Base-by-base conservation (phyloP, 2,113 vertebrate genomes). In the Megaceryle torquata region DNA sequence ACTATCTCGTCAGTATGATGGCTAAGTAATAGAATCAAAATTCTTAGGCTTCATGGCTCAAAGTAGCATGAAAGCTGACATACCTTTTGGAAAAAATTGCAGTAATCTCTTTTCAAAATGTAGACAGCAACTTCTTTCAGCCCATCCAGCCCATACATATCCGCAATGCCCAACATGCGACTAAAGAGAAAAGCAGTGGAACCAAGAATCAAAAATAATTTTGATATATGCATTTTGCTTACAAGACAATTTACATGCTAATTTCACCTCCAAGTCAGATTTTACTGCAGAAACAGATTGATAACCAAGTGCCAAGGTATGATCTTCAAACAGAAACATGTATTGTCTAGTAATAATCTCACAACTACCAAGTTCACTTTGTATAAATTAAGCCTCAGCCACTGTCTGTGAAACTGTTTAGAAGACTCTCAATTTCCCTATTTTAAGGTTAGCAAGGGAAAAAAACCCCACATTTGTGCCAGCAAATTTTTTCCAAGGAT, bases 81-180 rank as follows among this genome's bases (percentile, higher is more conserved):
- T 98, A 99, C 99, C 99, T 99, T 99, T 86, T 98, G 99, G 97
- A 99, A 99, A 97, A 99, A 99, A 92, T 98, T 98, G 97, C 99
- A 99, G 97, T 99, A 99, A 97, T 99, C 99, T 97, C 99, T 98
- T 97, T 97, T 99, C 96, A 99, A 97, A 96, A 99, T 91, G 97
- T 99, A 99, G 96, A 99, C 95, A 64, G 98, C 98, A 39, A 99
- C 98, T 91, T 99, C 98, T 96, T 98, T 99, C 88, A 99, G 97
- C n/a, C 99, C 99, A 61, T 99, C 99, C 74, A 99, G 96, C 91
- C 98, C 98, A 97, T 99, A 98, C 99, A 99, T 99, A 96, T 99
- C 99, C 91, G 99, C 99, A 78, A 99, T 97, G 90, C 97, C 93
- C 94, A 99, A 96, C 94, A 99, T 98, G 89, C 98, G 98, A 95